Base-by-base conservation (phyloP, 2,113 vertebrate species). In the Callaeas wilsoni region DNA sequence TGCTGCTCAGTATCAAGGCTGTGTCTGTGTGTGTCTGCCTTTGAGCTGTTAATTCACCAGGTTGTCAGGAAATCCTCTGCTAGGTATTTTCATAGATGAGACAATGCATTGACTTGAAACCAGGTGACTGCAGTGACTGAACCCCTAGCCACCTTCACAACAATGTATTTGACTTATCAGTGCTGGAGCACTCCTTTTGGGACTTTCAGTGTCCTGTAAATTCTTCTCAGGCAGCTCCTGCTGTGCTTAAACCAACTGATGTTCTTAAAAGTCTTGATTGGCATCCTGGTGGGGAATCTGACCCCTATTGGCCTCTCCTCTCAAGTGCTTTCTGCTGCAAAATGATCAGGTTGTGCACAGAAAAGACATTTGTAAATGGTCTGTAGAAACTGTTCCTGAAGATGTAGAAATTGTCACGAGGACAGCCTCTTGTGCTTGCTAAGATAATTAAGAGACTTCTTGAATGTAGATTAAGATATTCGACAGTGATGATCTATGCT, bases 301-400 rank as follows among this genome's bases (percentile, higher is more conserved):
- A 8, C 4, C 7, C 6, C 6, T 30, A 4, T 2, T 14, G 14
- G 1, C 16, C 17, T 21, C 46, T 65, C 17, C 32, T 50, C 8
- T 77, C 11, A 52, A 10, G 22, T 56, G 15, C 8, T 65, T 83
- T 39, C 16, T 80, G 17, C 13, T 75, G 30, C 16, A 69, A 53
- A 71, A 44, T 29, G 6, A 16, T 29, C 12, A 19, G 16, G 35
- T 6, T 16, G 5, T 52, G 17, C 23, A 65, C 6, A 32, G 33
- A 14, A 33, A 71, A 67, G 16, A 15, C 8, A 42, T 49, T 67
- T 84, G 10, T 44, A 84, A 83, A 67, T 22, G 10, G 25, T 52
- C 42, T 52, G 33, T n/a, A 57, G 52, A 91, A 91, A 71, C 9
- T 52, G 4, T 70, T 88, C 23, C n/a, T 73, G 64, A 26, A 83